Conservation (phyloP, 1,140 invertebrate genomes). For the Drosophila arawakana region DNA sequence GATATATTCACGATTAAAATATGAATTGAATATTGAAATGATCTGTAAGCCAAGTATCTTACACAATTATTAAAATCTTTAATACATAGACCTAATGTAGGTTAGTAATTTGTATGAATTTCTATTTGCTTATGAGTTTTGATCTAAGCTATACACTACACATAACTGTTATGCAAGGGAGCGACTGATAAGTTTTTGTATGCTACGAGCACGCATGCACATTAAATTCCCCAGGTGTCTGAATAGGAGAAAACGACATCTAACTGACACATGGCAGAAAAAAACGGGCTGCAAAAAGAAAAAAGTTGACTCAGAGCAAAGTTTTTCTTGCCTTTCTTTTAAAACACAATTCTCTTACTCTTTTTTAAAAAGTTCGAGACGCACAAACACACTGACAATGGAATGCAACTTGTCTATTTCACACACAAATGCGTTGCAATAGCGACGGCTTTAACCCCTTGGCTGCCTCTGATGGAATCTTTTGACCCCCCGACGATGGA, state of each 20-base stretch:
- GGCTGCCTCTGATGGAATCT: background rate
- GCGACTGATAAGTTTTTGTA: slow-evolving; percentile 33
- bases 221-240: slow-evolving; percentile 72
- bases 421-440: slow-evolving; percentile 67
- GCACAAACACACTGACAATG: slow-evolving; percentile 15
- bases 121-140: background rate
- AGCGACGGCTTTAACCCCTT: slow-evolving; percentile 41
- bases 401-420: slow-evolving; percentile 75
- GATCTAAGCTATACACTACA: background rate
- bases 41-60: too few species aligned
- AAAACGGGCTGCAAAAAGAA: background rate
- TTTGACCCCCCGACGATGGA: background rate
- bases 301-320: background rate
- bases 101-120: too few species aligned
- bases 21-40: too few species aligned
- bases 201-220: slow-evolving; percentile 71
- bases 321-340: background rate
- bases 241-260: slow-evolving; percentile 36
- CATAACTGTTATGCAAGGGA: slow-evolving; percentile 83
- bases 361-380: slow-evolving; percentile 42
- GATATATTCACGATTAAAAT: too few species aligned
- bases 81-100: too few species aligned
- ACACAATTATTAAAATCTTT: too few species aligned
- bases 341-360: background rate
- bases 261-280: background rate